phyloP scores from a whole-genome alignment of 2,888 invertebrate genomes.

The Tachystola acroxantha region DNA sequence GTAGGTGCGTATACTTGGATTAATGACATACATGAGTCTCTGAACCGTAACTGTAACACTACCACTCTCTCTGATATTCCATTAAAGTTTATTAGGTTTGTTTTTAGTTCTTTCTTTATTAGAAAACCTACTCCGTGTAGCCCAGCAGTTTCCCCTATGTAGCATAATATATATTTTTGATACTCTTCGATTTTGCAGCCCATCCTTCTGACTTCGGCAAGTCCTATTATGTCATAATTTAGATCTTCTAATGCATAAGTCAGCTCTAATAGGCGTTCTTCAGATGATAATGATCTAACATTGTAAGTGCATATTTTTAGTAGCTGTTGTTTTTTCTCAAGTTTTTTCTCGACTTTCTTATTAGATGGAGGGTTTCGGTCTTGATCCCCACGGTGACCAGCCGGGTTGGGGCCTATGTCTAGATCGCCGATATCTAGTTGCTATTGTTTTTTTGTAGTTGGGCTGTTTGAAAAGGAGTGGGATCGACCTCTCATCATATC shows the following conservation, averaged over 20 bases:
- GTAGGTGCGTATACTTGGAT: conserved; percentile 21
- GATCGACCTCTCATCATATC: no score
- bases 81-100: conserved; percentile 1
- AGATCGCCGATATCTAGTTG: no score
- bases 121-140: conserved; percentile 12
- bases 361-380: not conserved
- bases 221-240: conserved; percentile 9
- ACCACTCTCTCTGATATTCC: not conserved
- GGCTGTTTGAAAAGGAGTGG: no score
- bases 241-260: conserved; percentile 4
- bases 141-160: conserved; percentile 12
- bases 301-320: not conserved
- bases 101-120: conserved; percentile 10
- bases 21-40: conserved; percentile 3
- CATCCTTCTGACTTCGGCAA: conserved; percentile 5
- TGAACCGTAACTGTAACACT: conserved; percentile 7
- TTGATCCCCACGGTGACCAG: conserved; percentile 1
- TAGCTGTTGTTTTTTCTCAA: not conserved
- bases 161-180: conserved; percentile 12
- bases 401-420: conserved; percentile 3
- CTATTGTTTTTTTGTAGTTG: no score
- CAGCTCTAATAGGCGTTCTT: conserved; percentile 10
- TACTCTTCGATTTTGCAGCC: conserved; percentile 15
- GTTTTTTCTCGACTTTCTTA: not conserved
- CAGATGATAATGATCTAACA: not conserved